Conservation (phyloP, 2,797 vertebrate genomes). For the Notamacropus eugenii region DNA sequence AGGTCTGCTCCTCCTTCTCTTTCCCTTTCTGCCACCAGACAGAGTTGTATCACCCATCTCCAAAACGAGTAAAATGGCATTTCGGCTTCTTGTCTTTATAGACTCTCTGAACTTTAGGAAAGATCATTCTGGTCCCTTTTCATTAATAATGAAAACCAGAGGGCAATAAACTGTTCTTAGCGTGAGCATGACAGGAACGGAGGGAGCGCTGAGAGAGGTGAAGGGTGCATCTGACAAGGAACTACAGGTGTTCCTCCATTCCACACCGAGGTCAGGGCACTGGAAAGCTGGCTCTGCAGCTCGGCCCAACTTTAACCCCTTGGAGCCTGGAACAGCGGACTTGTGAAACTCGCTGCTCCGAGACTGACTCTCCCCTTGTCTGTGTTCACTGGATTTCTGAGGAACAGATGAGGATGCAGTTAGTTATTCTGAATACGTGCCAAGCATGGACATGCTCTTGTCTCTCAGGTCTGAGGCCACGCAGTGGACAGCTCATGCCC, state of each 20-base stretch:
- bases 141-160: conserved; percentile 92
- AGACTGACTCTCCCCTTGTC: background rate
- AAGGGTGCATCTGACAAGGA: conserved; percentile 74
- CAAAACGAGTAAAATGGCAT: conserved; percentile 90
- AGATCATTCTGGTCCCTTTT: conserved; percentile 91
- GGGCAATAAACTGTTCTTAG: conserved; percentile 89
- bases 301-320: fast-evolving
- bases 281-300: background rate
- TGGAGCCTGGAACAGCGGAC: fast-evolving
- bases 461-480: background rate
- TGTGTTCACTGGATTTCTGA: background rate
- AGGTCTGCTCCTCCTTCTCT: conserved; percentile 63
- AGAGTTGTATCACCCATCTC: conserved; percentile 88
- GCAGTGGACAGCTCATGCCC: no score
- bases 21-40: conserved; percentile 85
- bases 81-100: conserved; percentile 90
- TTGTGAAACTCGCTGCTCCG: fast-evolving
- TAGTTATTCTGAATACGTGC: no score
- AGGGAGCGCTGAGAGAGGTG: conserved; percentile 72
- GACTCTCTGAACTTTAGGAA: conserved; percentile 92
- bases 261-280: conserved; percentile 39
- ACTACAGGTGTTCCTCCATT: conserved; percentile 81
- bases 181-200: conserved; percentile 69
- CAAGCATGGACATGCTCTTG: background rate
- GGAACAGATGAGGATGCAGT: background rate